A percentile compares a stretch with the other conserved stretches of the same genome.
Conservation (phyloP, 2,888 invertebrate species). For the Pyrrhosoma nymphula region DNA sequence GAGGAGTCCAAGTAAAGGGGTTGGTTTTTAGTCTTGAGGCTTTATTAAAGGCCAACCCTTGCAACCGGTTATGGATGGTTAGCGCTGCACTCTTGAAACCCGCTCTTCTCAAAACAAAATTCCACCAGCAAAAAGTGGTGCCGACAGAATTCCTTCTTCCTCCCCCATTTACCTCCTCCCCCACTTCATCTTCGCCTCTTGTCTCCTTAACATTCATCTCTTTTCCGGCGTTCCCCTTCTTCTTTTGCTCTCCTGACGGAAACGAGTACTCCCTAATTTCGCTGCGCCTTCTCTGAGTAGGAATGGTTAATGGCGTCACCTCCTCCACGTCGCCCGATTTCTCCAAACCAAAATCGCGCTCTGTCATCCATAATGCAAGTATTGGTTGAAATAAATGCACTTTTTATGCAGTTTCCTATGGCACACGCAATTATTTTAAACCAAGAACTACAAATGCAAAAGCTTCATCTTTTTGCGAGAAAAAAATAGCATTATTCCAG, state of each 20-base stretch:
- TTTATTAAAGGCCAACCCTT: conserved; percentile 44
- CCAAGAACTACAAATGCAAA: no score
- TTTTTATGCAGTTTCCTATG: no score
- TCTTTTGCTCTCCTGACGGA: neutral
- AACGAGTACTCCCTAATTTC: neutral
- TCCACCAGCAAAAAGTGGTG: conserved; percentile 38
- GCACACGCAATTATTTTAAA: no score
- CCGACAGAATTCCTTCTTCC: neutral
- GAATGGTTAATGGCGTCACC: neutral
- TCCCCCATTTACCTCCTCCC: neutral
- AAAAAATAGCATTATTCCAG: no score
- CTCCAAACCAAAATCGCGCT: no score
- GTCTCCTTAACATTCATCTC: neutral
- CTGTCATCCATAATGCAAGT: no score
- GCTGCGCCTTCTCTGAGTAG: neutral
- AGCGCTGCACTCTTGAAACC: neutral
- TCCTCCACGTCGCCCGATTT: no score
- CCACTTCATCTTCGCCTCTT: neutral
- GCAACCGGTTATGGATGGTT: conserved; percentile 49
- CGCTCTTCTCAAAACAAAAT: conserved; percentile 50
- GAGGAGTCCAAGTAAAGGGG: neutral
- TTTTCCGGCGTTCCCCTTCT: neutral
- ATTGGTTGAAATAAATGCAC: no score
- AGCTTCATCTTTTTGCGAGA: no score
- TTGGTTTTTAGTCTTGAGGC: conserved; percentile 41